These are phyloP conservation scores for Tiphia femorata DNA, from an alignment of 2,888 invertebrate species.

Conservation along the genomic window DNA sequence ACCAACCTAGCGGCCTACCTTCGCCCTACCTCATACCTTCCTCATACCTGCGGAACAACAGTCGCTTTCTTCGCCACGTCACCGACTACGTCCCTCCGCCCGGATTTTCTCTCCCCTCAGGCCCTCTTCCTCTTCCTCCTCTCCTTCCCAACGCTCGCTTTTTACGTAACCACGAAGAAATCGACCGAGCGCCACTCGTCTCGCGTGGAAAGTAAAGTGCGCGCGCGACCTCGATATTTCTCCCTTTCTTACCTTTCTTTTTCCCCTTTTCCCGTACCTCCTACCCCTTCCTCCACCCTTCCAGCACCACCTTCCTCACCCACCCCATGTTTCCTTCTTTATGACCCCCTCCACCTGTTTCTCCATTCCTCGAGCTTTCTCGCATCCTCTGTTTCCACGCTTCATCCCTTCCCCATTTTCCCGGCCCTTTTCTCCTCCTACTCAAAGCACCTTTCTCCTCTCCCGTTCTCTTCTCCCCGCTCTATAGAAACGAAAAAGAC, in stretches of 20 bases:
- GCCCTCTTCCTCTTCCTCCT: background rate
- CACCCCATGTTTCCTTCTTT: background rate
- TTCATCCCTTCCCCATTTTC: too few relatives aligned
- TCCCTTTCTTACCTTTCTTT: conserved; percentile 3
- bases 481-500: conserved; percentile 6
- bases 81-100: background rate
- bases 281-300: too few relatives aligned
- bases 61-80: background rate
- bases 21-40: too few relatives aligned
- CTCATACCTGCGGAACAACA: background rate
- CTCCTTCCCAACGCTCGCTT: background rate
- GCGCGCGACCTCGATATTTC: conserved; percentile 16
- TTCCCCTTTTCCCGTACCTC: background rate
- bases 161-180: conserved; percentile 11
- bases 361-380: background rate
- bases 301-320: background rate
- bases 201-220: conserved; percentile 16
- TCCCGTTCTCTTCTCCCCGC: conserved; percentile 3
- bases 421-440: too few relatives aligned
- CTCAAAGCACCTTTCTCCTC: too few relatives aligned
- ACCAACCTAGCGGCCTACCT: too few relatives aligned
- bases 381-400: background rate
- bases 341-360: background rate
- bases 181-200: conserved; percentile 6
- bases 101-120: background rate